Percentiles rank a stretch among this genome's conserved stretches.
Conservation (phyloP, 2,888 invertebrate genomes). For the Siphlonurus alternatus region DNA sequence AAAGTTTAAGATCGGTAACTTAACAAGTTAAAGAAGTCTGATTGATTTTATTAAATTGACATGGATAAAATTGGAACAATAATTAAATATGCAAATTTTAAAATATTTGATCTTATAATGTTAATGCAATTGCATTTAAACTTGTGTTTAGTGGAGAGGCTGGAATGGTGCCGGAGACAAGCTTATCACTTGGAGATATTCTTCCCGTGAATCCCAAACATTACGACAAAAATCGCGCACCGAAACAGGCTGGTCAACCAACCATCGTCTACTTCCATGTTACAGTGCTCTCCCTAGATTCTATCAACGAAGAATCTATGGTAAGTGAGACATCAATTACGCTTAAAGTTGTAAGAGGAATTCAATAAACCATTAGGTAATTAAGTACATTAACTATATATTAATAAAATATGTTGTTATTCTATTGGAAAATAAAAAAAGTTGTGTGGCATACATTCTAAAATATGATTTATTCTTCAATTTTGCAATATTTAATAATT, state of each 20-base stretch:
- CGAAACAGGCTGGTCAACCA: constrained; percentile 68
- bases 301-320: constrained; percentile 94
- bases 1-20: neutral
- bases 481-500: neutral
- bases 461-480: neutral
- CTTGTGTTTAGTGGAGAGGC: constrained; percentile 6
- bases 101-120: too few species aligned
- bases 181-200: constrained; percentile 67
- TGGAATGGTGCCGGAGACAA: constrained; percentile 31
- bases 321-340: constrained; percentile 33
- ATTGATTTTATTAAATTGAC: too few species aligned
- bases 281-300: constrained; percentile 76
- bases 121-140: too few species aligned
- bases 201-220: constrained; percentile 67
- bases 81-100: too few species aligned
- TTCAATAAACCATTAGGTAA: neutral
- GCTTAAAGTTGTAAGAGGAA: neutral
- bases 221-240: constrained; percentile 80
- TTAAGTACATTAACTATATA: neutral
- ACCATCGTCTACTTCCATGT: constrained; percentile 84
- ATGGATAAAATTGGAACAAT: too few species aligned
- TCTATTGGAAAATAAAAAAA: neutral
- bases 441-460: too few species aligned
- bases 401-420: neutral
- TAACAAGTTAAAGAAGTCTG: too few species aligned